Conservation (phyloP, 2,888 invertebrate genomes). For the Entomobrya multifasciata region DNA sequence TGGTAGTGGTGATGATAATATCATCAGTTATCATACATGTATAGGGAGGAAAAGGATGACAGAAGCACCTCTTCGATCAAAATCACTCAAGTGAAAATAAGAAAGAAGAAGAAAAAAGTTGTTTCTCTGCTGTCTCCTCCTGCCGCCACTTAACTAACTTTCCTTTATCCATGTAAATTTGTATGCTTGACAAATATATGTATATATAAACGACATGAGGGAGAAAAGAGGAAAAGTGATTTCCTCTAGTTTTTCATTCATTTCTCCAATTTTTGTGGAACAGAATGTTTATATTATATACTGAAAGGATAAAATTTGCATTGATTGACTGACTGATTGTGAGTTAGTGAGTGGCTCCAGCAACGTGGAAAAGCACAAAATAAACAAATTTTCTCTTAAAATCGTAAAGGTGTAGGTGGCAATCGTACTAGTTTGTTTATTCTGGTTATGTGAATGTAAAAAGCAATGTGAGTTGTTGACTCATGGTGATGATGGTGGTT, state of each 20-base stretch:
- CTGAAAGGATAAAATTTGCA: constrained; percentile 30
- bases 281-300: not conserved
- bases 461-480: not conserved
- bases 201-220: not conserved
- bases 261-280: not conserved
- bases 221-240: not conserved
- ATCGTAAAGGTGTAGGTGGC: no score
- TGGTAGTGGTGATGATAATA: not conserved
- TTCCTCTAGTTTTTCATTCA: not conserved
- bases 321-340: constrained; percentile 52
- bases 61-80: constrained; percentile 42
- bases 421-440: no score
- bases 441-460: no score
- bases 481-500: not conserved
- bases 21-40: not conserved
- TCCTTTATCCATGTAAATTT: not conserved
- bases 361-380: constrained; percentile 16
- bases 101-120: constrained; percentile 37
- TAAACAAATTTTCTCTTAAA: not conserved
- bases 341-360: constrained; percentile 19
- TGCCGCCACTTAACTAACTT: constrained; percentile 19
- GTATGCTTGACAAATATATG: not conserved
- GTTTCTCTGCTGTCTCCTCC: not conserved
- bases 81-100: constrained; percentile 30
- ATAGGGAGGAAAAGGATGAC: not conserved